Evolutionary conservation across 2,888 invertebrate species (phyloP), one percentile per base, ranked within the genome.

Genomic region (Hololepta plana): DNA sequence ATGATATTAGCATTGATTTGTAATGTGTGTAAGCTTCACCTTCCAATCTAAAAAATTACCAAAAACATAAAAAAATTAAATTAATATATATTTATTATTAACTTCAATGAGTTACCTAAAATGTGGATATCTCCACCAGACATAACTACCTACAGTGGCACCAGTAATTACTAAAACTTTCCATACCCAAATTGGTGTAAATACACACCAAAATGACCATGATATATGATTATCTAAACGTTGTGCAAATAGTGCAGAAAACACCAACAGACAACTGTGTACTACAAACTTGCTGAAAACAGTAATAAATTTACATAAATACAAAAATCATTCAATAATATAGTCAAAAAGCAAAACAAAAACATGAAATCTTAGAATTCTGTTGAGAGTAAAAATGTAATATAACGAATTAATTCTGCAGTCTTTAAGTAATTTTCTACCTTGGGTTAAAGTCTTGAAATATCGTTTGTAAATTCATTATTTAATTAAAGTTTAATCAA

Each of bases 151-250:
- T 30, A 91, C 69, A 23, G 77, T 68, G 20, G 93, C 91, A 31
- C 95, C 96, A 28, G 74, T 47, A 20, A 95, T 75, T 9, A 90
- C 93, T 49, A 91, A 65, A 34, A 72, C 67, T 52, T 98, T 96
- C 91, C 96, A 96, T 40, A 91, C 71, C 93, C 93, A 98, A 47
- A 98, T 74, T 26, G 98, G 96, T 11, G 81, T 68, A 55, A 98
- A 96, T 21, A 98, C 77, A 4, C 82, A 74, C 91, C 93, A 95
- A 56, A 80, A 95, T 24, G 85, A 88, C 85, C 91, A 91, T 47
- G 80, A 69, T 48, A 85, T 74, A 32, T 70, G 69, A 35, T 76
- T 73, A 60, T 98, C 98, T 40, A 91, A 62, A 44, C 84, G 72
- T 43, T 98, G 62, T 8, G 93, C 81, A 53, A 96, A 75, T 38